Evolutionary conservation across 2,797 vertebrate genomes (phyloP).

Genomic region (Neopelma chrysocephalum): DNA sequence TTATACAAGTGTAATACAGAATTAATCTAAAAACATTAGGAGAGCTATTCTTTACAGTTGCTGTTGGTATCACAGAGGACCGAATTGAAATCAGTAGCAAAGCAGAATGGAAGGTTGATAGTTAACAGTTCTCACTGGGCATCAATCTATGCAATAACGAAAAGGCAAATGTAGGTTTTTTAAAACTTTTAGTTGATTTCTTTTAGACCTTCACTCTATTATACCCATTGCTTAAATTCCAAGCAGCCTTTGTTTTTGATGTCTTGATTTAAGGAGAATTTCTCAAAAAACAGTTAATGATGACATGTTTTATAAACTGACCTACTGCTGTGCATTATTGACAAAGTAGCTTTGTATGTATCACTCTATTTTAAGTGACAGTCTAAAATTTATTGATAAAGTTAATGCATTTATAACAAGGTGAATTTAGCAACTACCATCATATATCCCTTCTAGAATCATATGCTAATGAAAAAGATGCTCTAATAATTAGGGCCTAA

Average conservation of each 20-base stretch:
- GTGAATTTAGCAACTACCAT: slow-evolving; percentile 63
- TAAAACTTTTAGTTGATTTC: neutral
- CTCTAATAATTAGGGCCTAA: slow-evolving; percentile 79
- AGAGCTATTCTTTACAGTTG: neutral
- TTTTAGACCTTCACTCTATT: neutral
- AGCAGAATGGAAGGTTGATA: neutral
- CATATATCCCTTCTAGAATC: slow-evolving; percentile 67
- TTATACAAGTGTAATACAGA: neutral
- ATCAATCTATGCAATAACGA: neutral
- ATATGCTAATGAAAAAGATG: slow-evolving; percentile 81
- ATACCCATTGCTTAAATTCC: neutral
- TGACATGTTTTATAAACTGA: neutral
- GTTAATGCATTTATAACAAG: slow-evolving; percentile 50
- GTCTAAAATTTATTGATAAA: slow-evolving; percentile 50
- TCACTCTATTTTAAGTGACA: neutral
- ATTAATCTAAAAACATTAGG: neutral
- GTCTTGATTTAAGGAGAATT: slow-evolving; percentile 5
- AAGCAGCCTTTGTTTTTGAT: neutral
- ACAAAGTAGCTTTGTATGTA: neutral
- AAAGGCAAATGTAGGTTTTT: neutral
- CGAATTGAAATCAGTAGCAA: neutral
- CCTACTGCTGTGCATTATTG: neutral
- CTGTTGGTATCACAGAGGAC: neutral
- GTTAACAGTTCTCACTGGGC: neutral
- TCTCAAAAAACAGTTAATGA: neutral